Percentiles rank a stretch among this genome's conserved stretches.
Evolutionary conservation across 2,888 invertebrate genomes (phyloP).

Genomic region (Ctenicera cuprea): DNA sequence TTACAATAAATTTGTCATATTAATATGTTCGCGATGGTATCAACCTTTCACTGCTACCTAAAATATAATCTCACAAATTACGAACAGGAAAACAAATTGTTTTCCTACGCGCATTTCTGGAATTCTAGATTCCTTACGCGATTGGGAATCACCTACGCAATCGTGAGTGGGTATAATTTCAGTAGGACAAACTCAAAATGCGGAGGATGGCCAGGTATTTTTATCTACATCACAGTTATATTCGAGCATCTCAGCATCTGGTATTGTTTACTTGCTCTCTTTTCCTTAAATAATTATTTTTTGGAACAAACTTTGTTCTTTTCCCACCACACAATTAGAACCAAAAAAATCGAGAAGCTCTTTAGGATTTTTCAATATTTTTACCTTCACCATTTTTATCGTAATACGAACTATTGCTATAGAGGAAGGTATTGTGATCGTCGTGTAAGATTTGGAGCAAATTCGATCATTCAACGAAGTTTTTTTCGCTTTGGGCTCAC

Average conservation of each 20-base stretch:
- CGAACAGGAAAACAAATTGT: constrained; percentile 53
- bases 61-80: constrained; percentile 55
- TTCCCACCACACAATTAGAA: too few relatives aligned
- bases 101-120: constrained; percentile 59
- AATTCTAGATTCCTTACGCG: constrained; percentile 54
- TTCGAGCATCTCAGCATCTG: background rate
- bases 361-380: too few relatives aligned
- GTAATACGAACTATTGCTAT: too few relatives aligned
- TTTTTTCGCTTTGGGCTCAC: too few relatives aligned
- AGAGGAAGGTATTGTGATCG: too few relatives aligned
- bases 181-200: constrained; percentile 46
- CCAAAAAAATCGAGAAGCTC: too few relatives aligned
- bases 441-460: too few relatives aligned
- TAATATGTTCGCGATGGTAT: constrained; percentile 53
- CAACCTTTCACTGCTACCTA: constrained; percentile 55
- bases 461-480: too few relatives aligned
- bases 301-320: background rate
- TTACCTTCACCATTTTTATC: too few relatives aligned
- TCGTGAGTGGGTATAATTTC: constrained; percentile 42
- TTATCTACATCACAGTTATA: constrained; percentile 32
- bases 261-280: constrained; percentile 2
- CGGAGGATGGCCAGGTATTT: constrained; percentile 50
- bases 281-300: background rate
- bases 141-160: constrained; percentile 45
- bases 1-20: constrained; percentile 31